Percentiles rank a stretch among this genome's conserved stretches.
Evolutionary conservation across 2,888 invertebrate genomes (phyloP).

Genomic region (Patella caerulea): DNA sequence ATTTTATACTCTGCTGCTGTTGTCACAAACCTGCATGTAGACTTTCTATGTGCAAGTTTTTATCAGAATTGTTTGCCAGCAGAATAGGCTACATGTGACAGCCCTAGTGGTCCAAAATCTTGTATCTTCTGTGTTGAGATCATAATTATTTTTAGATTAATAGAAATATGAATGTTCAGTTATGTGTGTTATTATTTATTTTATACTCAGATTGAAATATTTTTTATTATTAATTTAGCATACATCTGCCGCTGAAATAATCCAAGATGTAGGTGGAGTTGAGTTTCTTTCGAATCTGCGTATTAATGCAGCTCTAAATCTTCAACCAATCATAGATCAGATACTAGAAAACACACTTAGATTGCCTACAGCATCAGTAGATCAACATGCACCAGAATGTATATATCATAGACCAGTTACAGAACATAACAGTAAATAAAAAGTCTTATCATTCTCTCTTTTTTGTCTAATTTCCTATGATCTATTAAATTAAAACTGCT

Average conservation of each 20-base stretch:
- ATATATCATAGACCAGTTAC: slow-evolving; percentile 59
- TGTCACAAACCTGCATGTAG: too few relatives aligned
- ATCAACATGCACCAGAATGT: slow-evolving; percentile 60
- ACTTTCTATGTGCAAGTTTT: too few relatives aligned
- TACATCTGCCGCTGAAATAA: slow-evolving; percentile 61
- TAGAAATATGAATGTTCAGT: not conserved
- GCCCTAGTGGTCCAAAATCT: too few relatives aligned
- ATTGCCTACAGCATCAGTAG: slow-evolving; percentile 54
- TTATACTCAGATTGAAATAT: not conserved
- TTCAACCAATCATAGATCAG: slow-evolving; percentile 63
- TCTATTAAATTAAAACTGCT: too few relatives aligned
- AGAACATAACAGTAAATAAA: slow-evolving; percentile 17
- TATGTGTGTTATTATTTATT: not conserved
- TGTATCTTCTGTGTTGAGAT: too few relatives aligned
- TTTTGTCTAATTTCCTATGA: too few relatives aligned
- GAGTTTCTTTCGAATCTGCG: slow-evolving; percentile 67
- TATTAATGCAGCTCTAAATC: slow-evolving; percentile 50
- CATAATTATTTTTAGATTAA: not conserved
- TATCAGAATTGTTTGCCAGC: too few relatives aligned
- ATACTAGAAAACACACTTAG: slow-evolving; percentile 65
- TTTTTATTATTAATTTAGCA: slow-evolving; percentile 50
- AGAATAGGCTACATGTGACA: not conserved
- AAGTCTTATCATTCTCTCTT: too few relatives aligned
- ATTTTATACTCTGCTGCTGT: too few relatives aligned
- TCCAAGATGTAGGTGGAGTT: slow-evolving; percentile 67